Percentiles rank a stretch among this genome's conserved stretches.
Evolutionary conservation across 2,888 invertebrate genomes (phyloP).

Genomic region (Blastobasis adustella): DNA sequence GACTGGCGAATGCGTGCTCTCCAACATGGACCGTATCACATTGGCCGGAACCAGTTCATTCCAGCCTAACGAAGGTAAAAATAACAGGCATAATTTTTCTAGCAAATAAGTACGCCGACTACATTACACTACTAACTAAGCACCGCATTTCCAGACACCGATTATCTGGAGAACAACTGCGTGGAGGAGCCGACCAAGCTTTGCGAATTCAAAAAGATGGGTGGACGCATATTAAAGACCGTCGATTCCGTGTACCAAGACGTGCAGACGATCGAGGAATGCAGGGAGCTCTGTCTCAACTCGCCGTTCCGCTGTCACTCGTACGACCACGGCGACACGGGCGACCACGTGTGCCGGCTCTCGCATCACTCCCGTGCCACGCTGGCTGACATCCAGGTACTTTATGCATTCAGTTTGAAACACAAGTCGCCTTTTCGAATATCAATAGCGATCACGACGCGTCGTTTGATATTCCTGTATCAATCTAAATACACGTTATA

Average conservation of each 20-base stretch:
- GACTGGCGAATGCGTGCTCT: slow-evolving; percentile 89
- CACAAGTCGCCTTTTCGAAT: not conserved
- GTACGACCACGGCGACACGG: slow-evolving; percentile 94
- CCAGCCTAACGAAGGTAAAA: slow-evolving; percentile 77
- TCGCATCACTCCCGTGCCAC: slow-evolving; percentile 94
- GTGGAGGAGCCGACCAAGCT: slow-evolving; percentile 95
- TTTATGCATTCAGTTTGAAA: slow-evolving; percentile 1
- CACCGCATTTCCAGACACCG: slow-evolving; percentile 57
- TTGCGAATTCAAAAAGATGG: slow-evolving; percentile 93
- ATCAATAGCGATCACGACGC: not conserved
- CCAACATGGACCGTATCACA: slow-evolving; percentile 93
- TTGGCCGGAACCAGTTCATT: slow-evolving; percentile 88
- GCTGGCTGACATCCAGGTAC: slow-evolving; percentile 88
- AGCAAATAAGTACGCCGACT: not conserved
- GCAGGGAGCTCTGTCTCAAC: slow-evolving; percentile 90
- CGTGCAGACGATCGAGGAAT: slow-evolving; percentile 89
- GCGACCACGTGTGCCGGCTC: slow-evolving; percentile 93
- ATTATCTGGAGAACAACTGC: slow-evolving; percentile 94
- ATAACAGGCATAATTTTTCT: not conserved
- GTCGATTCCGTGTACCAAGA: slow-evolving; percentile 95
- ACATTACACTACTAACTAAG: not conserved
- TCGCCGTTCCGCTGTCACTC: slow-evolving; percentile 94
- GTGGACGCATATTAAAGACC: slow-evolving; percentile 92
- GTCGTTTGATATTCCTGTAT: not conserved
- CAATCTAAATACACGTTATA: too few species aligned